Evolutionary conservation across 2,797 vertebrate species (phyloP).

Genomic region (Chaetophractus vellerosus): DNA sequence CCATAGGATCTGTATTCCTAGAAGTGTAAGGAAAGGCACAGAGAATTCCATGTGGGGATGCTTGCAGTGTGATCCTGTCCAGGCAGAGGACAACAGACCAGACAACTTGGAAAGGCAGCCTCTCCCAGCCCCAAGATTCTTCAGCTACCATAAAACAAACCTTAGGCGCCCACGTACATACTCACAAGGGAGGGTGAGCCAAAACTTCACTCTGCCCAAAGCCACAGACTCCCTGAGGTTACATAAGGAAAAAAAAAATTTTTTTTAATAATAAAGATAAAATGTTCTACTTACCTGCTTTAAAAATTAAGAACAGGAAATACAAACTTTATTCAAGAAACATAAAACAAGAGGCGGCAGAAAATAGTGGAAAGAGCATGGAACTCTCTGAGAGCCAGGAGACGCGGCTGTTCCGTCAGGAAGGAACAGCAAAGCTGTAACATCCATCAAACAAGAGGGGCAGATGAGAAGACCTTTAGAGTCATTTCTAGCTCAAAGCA

Average conservation of each 20-base stretch:
- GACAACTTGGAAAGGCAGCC: neutral
- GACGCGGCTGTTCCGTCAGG: neutral
- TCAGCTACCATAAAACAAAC: neutral
- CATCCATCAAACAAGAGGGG: neutral
- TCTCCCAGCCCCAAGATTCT: neutral
- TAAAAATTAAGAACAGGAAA: conserved; percentile 65
- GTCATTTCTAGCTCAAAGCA: conserved; percentile 10
- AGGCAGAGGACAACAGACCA: neutral
- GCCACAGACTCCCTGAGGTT: neutral
- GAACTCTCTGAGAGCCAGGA: conserved; percentile 1
- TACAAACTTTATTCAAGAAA: conserved; percentile 29
- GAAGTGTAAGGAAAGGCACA: conserved; percentile 9
- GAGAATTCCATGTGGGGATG: neutral
- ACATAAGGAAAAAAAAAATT: neutral
- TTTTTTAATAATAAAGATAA: conserved; percentile 54
- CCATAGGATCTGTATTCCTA: neutral
- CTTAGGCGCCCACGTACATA: neutral
- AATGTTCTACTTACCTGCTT: conserved; percentile 37
- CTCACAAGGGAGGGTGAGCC: too few species aligned
- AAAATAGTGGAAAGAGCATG: conserved; percentile 1
- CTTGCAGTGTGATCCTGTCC: neutral
- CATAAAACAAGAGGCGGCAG: neutral
- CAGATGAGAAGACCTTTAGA: neutral
- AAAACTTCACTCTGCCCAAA: conserved; percentile 38
- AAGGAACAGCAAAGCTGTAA: conserved; percentile 12